These are phyloP conservation scores for Hydractinia symbiolongicarpus DNA, from an alignment of 30 jellyfish, hydroid and myxozoan genomes.

Conservation along the genomic window DNA sequence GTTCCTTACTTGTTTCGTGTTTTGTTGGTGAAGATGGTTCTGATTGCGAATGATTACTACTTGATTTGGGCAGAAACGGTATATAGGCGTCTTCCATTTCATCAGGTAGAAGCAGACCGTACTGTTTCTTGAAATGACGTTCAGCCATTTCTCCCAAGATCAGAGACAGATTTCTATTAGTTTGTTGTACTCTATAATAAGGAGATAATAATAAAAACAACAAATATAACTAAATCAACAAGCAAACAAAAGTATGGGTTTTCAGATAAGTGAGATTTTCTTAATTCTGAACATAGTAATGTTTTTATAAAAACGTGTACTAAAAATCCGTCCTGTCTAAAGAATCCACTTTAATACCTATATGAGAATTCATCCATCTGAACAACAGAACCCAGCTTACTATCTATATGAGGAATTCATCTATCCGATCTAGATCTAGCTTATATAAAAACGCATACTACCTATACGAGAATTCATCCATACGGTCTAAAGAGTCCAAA, in stretches of 20 bases:
- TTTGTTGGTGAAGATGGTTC: slow-evolving; percentile 9
- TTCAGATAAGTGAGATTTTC: too few relatives aligned
- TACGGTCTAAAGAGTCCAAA: slow-evolving; percentile 66
- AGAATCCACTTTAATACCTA: too few relatives aligned
- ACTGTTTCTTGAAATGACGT: slow-evolving; percentile 12
- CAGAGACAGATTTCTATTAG: background rate
- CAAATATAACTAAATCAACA: background rate
- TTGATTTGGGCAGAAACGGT: background rate
- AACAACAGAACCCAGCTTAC: too few relatives aligned
- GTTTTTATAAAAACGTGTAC: too few relatives aligned
- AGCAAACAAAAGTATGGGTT: too few relatives aligned
- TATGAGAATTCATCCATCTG: too few relatives aligned
- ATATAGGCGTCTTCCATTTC: background rate
- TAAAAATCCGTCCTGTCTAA: too few relatives aligned
- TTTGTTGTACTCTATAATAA: slow-evolving; percentile 6
- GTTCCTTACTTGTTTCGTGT: background rate
- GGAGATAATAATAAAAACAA: background rate
- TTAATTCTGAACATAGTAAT: too few relatives aligned
- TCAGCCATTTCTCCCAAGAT: slow-evolving; percentile 25
- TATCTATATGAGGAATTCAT: too few relatives aligned
- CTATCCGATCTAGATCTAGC: background rate
- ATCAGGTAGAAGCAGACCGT: slow-evolving; percentile 17
- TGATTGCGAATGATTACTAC: background rate
- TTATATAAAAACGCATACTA: background rate
- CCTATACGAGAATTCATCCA: slow-evolving; percentile 68